Conservation (phyloP, 2,113 vertebrate species). For the Cnemophilus loriae region DNA sequence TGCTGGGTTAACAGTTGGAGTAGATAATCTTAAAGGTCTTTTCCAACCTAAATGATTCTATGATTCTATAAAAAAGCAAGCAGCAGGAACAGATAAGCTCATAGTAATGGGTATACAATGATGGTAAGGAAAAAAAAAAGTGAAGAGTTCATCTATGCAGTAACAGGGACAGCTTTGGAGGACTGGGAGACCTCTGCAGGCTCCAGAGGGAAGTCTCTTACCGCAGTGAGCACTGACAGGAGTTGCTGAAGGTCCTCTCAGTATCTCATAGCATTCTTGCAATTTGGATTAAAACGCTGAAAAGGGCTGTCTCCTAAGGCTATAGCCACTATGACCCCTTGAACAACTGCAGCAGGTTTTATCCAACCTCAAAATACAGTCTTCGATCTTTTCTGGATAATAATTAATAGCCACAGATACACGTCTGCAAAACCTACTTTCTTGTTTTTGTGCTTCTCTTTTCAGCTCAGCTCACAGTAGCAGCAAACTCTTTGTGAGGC, state of each 20-base stretch:
- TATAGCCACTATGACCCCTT: background rate
- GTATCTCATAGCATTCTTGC: background rate
- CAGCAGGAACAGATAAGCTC: background rate
- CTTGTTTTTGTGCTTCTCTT: background rate
- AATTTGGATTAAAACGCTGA: background rate
- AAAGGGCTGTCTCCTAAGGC: background rate
- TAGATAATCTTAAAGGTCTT: background rate
- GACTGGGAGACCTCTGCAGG: constrained; percentile 50
- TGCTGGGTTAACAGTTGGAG: background rate
- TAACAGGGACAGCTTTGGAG: background rate
- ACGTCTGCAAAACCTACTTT: background rate
- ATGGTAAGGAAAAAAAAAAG: background rate
- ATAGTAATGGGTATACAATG: background rate
- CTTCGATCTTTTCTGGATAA: background rate
- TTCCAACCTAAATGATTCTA: background rate
- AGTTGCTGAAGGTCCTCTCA: background rate
- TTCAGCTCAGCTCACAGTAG: background rate
- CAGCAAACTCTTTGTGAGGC: background rate
- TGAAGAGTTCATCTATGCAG: background rate
- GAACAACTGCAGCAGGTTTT: background rate
- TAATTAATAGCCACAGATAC: background rate
- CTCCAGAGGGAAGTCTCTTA: constrained; percentile 2
- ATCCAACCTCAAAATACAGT: background rate
- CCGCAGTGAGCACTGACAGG: background rate
- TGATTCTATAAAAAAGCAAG: background rate